Percentiles rank a stretch among this genome's conserved stretches.
phyloP scores from a whole-genome alignment of 2,797 vertebrate species.

The Channallabes apus region DNA sequence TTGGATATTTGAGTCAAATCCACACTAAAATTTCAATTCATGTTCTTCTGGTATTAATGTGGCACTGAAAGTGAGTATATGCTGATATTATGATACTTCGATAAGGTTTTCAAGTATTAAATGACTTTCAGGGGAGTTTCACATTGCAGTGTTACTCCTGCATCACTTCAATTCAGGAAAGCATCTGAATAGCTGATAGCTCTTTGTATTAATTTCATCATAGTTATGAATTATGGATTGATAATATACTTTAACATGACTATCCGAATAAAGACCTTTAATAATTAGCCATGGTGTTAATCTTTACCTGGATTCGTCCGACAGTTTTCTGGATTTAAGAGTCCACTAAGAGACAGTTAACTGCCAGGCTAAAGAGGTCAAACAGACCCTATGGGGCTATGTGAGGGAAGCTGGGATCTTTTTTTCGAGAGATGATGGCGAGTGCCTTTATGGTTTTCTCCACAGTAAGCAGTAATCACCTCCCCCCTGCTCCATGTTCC shows the following conservation, averaged over 20 bases:
- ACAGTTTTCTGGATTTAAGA: neutral
- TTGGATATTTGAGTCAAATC: neutral
- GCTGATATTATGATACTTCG: neutral
- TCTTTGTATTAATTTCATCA: neutral
- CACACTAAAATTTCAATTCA: neutral
- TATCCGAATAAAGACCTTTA: neutral
- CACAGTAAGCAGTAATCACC: constrained; percentile 10
- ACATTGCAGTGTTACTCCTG: no score
- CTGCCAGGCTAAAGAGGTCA: neutral
- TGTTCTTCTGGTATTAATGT: neutral
- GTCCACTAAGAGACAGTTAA: neutral
- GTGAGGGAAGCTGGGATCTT: neutral
- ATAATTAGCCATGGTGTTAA: neutral
- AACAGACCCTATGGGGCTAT: neutral
- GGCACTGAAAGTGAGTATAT: neutral
- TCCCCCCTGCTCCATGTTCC: neutral
- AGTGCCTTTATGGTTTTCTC: neutral
- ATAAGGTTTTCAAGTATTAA: neutral
- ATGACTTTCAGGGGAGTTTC: neutral
- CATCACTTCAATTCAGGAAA: no score
- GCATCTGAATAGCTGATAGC: no score
- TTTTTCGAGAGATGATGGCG: neutral
- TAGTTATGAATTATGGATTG: neutral
- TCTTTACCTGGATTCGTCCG: neutral
- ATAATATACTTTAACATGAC: neutral